These are phyloP conservation scores for Apeltes quadracus DNA, from an alignment of 2,113 vertebrate species.

Conservation along the genomic window DNA sequence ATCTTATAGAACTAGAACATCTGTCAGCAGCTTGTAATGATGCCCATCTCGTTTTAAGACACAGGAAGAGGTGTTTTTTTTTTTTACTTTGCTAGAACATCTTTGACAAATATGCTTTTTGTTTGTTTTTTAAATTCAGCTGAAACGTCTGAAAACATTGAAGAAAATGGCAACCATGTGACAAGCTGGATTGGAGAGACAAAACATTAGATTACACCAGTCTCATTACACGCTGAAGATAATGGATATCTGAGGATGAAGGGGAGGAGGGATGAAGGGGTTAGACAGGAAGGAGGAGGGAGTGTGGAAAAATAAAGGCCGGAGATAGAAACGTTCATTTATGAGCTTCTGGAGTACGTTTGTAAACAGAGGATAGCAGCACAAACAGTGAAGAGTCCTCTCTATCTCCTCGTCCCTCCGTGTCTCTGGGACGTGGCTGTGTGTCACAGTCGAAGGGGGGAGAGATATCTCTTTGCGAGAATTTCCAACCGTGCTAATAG, in stretches of 20 bases:
- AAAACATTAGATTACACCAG: constrained; percentile 62
- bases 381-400: constrained; percentile 37
- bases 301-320: constrained; percentile 24
- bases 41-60: constrained; percentile 76
- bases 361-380: constrained; percentile 75
- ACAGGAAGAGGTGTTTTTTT: constrained; percentile 70
- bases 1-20: constrained; percentile 77
- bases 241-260: constrained; percentile 23
- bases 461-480: constrained; percentile 54
- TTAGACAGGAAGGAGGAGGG: constrained; percentile 8
- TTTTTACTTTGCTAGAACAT: constrained; percentile 63
- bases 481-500: constrained; percentile 21
- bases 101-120: constrained; percentile 57
- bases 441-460: constrained; percentile 64
- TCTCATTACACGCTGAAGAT: constrained; percentile 55
- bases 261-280: background rate
- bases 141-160: constrained; percentile 39
- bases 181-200: constrained; percentile 45
- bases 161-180: constrained; percentile 34
- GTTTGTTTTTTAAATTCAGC: constrained; percentile 48
- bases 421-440: constrained; percentile 62
- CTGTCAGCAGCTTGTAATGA: constrained; percentile 75
- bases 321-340: constrained; percentile 39
- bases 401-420: constrained; percentile 29
- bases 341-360: constrained; percentile 67